phyloP scores from a whole-genome alignment of 2,888 invertebrate species.

The Diogma glabrata region DNA sequence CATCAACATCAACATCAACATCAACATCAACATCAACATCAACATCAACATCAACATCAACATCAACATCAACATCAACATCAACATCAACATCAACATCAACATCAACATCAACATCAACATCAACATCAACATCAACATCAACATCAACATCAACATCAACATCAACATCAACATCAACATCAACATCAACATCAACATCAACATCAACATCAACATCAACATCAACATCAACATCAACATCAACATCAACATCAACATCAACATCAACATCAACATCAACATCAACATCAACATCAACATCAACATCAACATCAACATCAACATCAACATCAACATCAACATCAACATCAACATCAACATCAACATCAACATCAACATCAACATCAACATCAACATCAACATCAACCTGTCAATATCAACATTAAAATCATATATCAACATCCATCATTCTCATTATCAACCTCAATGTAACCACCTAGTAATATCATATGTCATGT shows the following conservation, averaged over 20 bases:
- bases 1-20: slow-evolving; percentile 10
- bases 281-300: slow-evolving; percentile 11
- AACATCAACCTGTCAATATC: slow-evolving; percentile 10
- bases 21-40: slow-evolving; percentile 11
- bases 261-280: slow-evolving; percentile 9
- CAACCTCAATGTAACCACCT: no score
- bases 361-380: slow-evolving; percentile 10
- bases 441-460: no score
- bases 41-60: slow-evolving; percentile 12
- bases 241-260: slow-evolving; percentile 12
- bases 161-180: slow-evolving; percentile 11
- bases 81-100: slow-evolving; percentile 12
- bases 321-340: slow-evolving; percentile 11
- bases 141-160: slow-evolving; percentile 11
- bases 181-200: slow-evolving; percentile 11
- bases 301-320: slow-evolving; percentile 11
- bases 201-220: slow-evolving; percentile 11
- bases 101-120: slow-evolving; percentile 12
- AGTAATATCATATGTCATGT: no score
- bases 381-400: slow-evolving; percentile 12
- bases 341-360: slow-evolving; percentile 11
- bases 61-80: slow-evolving; percentile 12
- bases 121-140: slow-evolving; percentile 11
- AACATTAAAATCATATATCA: slow-evolving; percentile 9
- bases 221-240: slow-evolving; percentile 11